phyloP scores from a whole-genome alignment of 2,888 invertebrate species.

The Arge pagana region DNA sequence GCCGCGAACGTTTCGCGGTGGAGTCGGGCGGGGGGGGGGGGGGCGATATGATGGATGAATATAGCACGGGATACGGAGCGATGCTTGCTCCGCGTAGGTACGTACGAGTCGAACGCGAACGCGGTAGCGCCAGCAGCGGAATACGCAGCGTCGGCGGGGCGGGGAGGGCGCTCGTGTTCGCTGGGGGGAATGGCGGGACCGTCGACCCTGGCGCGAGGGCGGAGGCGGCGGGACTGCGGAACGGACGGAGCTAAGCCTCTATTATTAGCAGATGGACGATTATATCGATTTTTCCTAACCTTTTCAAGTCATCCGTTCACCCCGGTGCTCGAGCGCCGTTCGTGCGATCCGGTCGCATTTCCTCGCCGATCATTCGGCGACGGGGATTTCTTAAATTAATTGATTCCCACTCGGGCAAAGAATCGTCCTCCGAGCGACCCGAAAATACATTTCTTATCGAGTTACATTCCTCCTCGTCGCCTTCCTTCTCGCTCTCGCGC shows the following conservation, averaged over 20 bases:
- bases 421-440: too few relatives aligned
- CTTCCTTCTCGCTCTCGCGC: neutral
- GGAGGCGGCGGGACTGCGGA: slow-evolving; percentile 36
- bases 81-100: slow-evolving; percentile 8
- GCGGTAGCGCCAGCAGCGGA: slow-evolving; percentile 19
- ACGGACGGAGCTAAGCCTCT: slow-evolving; percentile 50
- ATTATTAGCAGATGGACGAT: slow-evolving; percentile 56
- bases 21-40: slow-evolving; percentile 2
- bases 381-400: slow-evolving; percentile 45
- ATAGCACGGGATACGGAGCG: slow-evolving; percentile 17
- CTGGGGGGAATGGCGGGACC: too few relatives aligned
- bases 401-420: slow-evolving; percentile 44
- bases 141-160: slow-evolving; percentile 27
- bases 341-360: slow-evolving; percentile 45
- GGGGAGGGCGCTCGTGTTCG: slow-evolving; percentile 28
- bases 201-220: slow-evolving; percentile 1
- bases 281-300: slow-evolving; percentile 52
- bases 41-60: slow-evolving; percentile 23
- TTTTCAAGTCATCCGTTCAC: slow-evolving; percentile 25
- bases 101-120: slow-evolving; percentile 20
- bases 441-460: too few relatives aligned
- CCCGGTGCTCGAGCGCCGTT: slow-evolving; percentile 6
- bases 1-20: neutral
- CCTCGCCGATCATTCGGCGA: slow-evolving; percentile 51
- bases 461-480: neutral